Evolutionary conservation across 1,140 invertebrate species (phyloP).

Genomic region (Macrobrachium rosenbergii): DNA sequence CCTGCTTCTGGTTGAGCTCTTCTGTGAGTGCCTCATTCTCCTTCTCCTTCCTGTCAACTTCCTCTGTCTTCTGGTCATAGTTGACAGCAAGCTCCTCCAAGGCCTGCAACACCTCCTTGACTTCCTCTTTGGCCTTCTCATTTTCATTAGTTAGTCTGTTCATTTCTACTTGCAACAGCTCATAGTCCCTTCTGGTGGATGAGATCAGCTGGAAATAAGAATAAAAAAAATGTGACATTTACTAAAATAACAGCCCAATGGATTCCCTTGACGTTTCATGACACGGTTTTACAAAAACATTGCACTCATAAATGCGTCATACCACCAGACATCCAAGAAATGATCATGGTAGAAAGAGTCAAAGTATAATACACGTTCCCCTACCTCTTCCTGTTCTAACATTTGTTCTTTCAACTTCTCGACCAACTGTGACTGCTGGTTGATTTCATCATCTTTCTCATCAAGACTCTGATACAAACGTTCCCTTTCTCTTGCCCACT

Average conservation of each 20-base stretch:
- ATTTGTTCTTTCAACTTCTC: slow-evolving; percentile 99
- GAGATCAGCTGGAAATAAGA: slow-evolving; percentile 78
- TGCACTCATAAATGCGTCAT: not conserved
- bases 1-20: slow-evolving; percentile 84
- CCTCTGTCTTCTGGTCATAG: slow-evolving; percentile 98
- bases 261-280: not conserved
- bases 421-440: slow-evolving; percentile 94
- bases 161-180: slow-evolving; percentile 94
- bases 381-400: slow-evolving; percentile 91
- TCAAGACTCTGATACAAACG: slow-evolving; percentile 96
- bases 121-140: slow-evolving; percentile 97
- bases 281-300: not conserved
- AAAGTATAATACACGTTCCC: not conserved
- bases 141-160: slow-evolving; percentile 96
- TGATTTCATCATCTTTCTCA: slow-evolving; percentile 99
- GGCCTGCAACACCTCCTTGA: slow-evolving; percentile 94
- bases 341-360: not conserved
- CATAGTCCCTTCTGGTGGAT: slow-evolving; percentile 90
- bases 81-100: slow-evolving; percentile 98
- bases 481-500: slow-evolving; percentile 87
- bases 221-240: not conserved
- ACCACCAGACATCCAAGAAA: not conserved
- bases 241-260: not conserved
- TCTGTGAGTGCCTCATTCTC: slow-evolving; percentile 89
- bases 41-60: slow-evolving; percentile 95